Evolutionary conservation across 2,113 vertebrate species (phyloP).

Genomic region (Brienomyrus brachyistius): DNA sequence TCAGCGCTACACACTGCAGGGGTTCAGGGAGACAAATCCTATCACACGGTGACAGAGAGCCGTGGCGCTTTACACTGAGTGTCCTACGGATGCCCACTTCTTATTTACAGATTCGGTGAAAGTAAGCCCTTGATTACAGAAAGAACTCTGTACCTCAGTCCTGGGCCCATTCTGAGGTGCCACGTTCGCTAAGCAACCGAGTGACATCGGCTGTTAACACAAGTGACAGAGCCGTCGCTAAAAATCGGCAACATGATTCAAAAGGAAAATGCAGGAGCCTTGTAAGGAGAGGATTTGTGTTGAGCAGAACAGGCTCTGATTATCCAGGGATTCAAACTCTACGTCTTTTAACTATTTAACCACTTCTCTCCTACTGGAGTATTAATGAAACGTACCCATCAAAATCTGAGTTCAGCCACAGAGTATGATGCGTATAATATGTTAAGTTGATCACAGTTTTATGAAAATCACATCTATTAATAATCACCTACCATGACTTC

Average conservation of each 20-base stretch:
- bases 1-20: constrained; percentile 49
- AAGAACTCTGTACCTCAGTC: background rate
- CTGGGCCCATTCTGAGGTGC: background rate
- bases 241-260: background rate
- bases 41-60: constrained; percentile 32
- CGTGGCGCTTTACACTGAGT: background rate
- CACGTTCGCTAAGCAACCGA: background rate
- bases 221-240: background rate
- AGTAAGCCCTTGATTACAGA: constrained; percentile 2
- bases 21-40: constrained; percentile 43
- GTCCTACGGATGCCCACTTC: background rate
- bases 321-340: background rate
- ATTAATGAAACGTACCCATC: background rate
- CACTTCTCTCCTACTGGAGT: background rate
- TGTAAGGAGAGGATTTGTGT: background rate
- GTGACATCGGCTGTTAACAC: background rate
- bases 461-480: background rate
- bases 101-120: constrained; percentile 2
- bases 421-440: background rate
- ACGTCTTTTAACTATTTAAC: background rate
- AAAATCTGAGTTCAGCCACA: background rate
- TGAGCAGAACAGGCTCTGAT: background rate
- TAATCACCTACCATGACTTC: background rate
- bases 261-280: background rate
- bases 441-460: background rate